Percentiles rank a stretch among this genome's conserved stretches.
phyloP scores from a whole-genome alignment of 1,140 invertebrate genomes.

The Penaeus vannamei region DNA sequence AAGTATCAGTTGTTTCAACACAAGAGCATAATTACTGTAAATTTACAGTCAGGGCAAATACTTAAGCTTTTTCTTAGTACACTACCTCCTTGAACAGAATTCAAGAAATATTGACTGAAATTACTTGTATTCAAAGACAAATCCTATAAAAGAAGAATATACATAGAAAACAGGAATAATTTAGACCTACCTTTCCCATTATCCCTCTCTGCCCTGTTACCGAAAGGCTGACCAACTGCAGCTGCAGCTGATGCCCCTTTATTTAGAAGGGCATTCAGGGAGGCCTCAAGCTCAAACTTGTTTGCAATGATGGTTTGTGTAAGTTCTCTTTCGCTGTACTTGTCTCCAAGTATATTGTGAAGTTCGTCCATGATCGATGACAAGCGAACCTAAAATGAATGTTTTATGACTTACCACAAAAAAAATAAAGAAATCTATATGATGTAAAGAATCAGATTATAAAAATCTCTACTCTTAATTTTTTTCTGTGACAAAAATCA shows the following conservation, averaged over 20 bases:
- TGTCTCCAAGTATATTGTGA: conserved; percentile 72
- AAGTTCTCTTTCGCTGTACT: conserved; percentile 71
- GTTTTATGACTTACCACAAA: background rate
- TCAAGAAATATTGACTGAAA: background rate
- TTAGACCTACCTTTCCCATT: background rate
- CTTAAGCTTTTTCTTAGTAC: conserved; percentile 10
- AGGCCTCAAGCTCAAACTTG: conserved; percentile 72
- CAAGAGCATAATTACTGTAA: too few relatives aligned
- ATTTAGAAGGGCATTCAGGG: conserved; percentile 71
- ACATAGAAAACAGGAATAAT: too few relatives aligned
- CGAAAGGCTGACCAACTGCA: background rate
- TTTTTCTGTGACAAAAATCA: too few relatives aligned
- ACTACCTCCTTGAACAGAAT: background rate
- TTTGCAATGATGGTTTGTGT: conserved; percentile 70
- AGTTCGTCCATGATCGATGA: conserved; percentile 73
- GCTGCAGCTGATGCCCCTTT: conserved; percentile 6
- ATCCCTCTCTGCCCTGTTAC: conserved; percentile 13
- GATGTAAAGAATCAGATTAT: too few relatives aligned
- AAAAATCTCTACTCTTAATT: too few relatives aligned
- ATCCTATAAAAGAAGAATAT: background rate
- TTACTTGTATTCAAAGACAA: background rate
- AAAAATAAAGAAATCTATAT: too few relatives aligned
- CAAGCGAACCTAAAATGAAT: conserved; percentile 69
- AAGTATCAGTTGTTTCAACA: background rate
- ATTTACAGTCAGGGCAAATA: too few relatives aligned